Conservation (phyloP, 2,113 vertebrate species). For the Dipodomys ordii region DNA sequence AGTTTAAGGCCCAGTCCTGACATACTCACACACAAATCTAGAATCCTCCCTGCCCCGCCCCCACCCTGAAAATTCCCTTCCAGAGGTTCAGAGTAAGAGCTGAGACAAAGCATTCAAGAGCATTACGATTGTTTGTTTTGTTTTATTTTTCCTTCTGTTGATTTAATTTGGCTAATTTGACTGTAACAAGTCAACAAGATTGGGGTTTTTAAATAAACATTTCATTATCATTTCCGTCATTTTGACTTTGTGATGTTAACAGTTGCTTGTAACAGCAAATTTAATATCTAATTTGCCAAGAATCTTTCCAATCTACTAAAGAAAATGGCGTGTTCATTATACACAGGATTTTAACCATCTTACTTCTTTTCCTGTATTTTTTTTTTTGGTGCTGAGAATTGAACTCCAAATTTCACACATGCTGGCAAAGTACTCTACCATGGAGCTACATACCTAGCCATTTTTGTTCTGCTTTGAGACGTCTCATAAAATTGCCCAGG, state of each 20-base stretch:
- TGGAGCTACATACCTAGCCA: background rate
- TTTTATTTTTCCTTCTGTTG: background rate
- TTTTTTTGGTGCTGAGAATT: background rate
- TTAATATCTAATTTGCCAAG: conserved; percentile 37
- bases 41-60: background rate
- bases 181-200: background rate
- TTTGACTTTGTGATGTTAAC: conserved; percentile 35
- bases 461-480: background rate
- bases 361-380: background rate
- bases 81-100: background rate
- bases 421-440: background rate
- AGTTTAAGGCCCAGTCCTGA: too few species aligned
- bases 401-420: background rate
- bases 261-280: background rate
- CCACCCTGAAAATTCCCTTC: background rate
- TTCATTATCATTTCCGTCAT: background rate
- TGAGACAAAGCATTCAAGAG: background rate
- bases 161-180: background rate
- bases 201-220: conserved; percentile 32
- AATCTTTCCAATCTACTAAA: background rate
- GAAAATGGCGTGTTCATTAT: background rate
- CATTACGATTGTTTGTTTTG: background rate
- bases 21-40: too few species aligned
- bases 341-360: background rate
- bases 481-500: background rate